Conservation (phyloP, 2,888 invertebrate species). For the Sceliomorpha sp. region DNA sequence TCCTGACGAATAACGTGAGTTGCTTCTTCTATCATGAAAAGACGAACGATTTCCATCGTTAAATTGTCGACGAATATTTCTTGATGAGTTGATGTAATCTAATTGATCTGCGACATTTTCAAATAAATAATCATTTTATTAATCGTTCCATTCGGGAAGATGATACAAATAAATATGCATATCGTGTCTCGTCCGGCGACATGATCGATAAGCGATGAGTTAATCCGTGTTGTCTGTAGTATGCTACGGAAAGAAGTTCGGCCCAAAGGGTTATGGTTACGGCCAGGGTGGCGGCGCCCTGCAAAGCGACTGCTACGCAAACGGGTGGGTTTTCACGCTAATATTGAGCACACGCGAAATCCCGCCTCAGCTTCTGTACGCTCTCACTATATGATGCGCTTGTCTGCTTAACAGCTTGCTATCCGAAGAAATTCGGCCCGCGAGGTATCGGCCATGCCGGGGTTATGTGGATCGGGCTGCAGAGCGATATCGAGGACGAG, state of each 20-base stretch:
- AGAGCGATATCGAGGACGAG: constrained; percentile 90
- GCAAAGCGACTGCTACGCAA: constrained; percentile 92
- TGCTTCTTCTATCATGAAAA: no score
- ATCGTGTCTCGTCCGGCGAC: constrained; percentile 20
- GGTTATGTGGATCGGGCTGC: constrained; percentile 90
- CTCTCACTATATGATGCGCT: constrained; percentile 71
- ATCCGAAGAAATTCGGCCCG: constrained; percentile 97
- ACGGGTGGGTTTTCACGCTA: constrained; percentile 85
- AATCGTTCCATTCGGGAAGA: neutral
- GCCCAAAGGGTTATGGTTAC: constrained; percentile 98
- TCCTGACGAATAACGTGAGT: no score
- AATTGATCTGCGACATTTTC: no score
- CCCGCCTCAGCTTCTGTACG: constrained; percentile 69
- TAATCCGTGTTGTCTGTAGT: constrained; percentile 83
- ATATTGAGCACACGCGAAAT: constrained; percentile 64
- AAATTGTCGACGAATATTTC: no score
- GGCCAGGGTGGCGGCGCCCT: constrained; percentile 97
- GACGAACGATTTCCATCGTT: no score
- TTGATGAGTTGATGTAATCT: no score
- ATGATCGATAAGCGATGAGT: constrained; percentile 55
- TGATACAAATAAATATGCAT: constrained; percentile 33
- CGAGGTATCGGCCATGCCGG: constrained; percentile 96
- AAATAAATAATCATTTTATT: no score
- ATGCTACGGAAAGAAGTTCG: constrained; percentile 98
- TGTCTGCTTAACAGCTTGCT: constrained; percentile 88